Conservation (phyloP, 2,113 vertebrate genomes). For the Vidua chalybeata region DNA sequence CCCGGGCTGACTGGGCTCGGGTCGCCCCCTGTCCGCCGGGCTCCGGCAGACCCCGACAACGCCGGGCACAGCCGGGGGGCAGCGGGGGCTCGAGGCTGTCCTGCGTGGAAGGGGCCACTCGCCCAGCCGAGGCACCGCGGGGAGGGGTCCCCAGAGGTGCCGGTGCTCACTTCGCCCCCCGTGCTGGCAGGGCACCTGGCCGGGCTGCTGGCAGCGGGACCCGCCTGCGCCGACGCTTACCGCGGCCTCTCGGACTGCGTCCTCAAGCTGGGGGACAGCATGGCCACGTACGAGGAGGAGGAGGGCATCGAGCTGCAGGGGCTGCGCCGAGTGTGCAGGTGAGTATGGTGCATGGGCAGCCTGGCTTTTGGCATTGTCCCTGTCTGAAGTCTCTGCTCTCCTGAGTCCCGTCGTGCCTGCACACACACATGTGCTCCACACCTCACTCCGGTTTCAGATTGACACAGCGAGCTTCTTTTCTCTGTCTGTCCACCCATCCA, state of each 20-base stretch:
- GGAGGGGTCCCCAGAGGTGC: neutral
- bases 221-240: slow-evolving; percentile 68
- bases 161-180: neutral
- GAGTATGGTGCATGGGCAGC: neutral
- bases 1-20: neutral
- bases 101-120: neutral
- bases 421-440: accelerated
- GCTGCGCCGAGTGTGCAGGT: slow-evolving; percentile 70
- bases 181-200: slow-evolving; percentile 47
- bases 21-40: neutral
- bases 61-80: neutral
- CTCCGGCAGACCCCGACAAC: neutral
- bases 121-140: neutral
- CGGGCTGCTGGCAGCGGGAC: slow-evolving; percentile 43
- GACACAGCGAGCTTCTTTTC: neutral
- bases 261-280: slow-evolving; percentile 76
- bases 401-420: accelerated
- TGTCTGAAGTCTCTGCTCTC: neutral
- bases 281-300: slow-evolving; percentile 68
- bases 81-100: accelerated
- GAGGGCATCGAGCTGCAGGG: slow-evolving; percentile 69
- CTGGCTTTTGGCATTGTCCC: neutral
- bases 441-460: accelerated
- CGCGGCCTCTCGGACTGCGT: slow-evolving; percentile 77
- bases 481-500: accelerated